Percentiles rank a stretch among this genome's conserved stretches.
Conservation (phyloP, 2,113 vertebrate species). For the Hystrix cristata region DNA sequence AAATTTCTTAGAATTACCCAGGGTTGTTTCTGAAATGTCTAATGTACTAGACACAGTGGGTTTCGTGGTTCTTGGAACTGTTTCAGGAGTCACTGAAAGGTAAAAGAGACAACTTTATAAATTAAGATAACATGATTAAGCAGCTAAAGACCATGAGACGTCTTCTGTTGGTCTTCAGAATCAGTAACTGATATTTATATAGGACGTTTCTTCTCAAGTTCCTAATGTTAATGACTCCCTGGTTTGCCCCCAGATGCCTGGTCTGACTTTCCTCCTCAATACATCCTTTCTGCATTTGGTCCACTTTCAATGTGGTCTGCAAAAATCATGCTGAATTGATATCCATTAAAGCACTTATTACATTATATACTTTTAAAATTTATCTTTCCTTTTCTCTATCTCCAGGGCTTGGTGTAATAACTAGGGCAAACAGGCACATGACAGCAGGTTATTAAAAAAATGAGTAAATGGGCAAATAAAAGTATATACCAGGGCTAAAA, state of each 20-base stretch:
- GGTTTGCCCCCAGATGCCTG: background rate
- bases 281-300: background rate
- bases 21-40: constrained; percentile 64
- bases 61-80: constrained; percentile 69
- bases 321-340: background rate
- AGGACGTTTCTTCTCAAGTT: background rate
- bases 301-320: background rate
- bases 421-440: background rate
- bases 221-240: background rate
- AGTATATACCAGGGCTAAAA: background rate
- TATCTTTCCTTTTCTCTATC: constrained; percentile 22
- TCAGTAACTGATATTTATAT: background rate
- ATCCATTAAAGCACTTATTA: background rate
- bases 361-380: background rate
- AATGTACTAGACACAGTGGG: constrained; percentile 31
- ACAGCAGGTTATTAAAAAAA: constrained; percentile 9
- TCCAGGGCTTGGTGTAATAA: background rate
- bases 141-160: background rate
- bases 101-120: constrained; percentile 35
- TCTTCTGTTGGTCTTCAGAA: background rate
- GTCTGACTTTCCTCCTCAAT: background rate
- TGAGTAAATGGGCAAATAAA: constrained; percentile 24
- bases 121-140: constrained; percentile 55
- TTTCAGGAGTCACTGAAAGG: constrained; percentile 75
- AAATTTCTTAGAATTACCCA: constrained; percentile 75